Evolutionary conservation across 2,888 invertebrate genomes (phyloP).

Genomic region (Eueremaeus valkanovi): DNA sequence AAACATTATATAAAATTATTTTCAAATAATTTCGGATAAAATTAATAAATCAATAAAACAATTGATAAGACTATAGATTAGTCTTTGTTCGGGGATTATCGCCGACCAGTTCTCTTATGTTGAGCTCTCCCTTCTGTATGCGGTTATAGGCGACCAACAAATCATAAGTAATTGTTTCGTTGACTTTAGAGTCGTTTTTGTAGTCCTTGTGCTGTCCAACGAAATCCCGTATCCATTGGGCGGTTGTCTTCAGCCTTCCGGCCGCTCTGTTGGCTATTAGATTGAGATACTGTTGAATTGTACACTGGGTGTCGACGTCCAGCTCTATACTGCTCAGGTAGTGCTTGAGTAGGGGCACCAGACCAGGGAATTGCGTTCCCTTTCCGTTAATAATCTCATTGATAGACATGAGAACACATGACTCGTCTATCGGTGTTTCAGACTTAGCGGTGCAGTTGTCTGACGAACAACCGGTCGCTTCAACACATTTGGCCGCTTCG

Average conservation of each 20-base stretch:
- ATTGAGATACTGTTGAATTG: conserved; percentile 90
- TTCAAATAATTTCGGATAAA: not conserved
- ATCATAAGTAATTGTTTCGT: conserved; percentile 85
- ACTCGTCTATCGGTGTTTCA: conserved; percentile 23
- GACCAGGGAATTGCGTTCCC: conserved; percentile 83
- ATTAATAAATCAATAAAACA: too few species aligned
- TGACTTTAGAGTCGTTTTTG: conserved; percentile 80
- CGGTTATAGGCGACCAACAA: conserved; percentile 57
- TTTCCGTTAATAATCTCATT: conserved; percentile 97
- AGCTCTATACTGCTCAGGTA: conserved; percentile 93
- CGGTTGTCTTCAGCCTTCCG: conserved; percentile 73
- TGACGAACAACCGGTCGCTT: conserved; percentile 46
- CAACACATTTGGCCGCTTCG: conserved; percentile 52
- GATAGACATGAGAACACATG: conserved; percentile 66
- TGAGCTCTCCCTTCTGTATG: conserved; percentile 42
- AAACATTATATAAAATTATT: not conserved
- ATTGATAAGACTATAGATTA: not conserved
- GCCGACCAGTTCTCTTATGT: not conserved
- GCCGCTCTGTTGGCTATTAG: conserved; percentile 66
- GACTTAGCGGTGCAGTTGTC: not conserved
- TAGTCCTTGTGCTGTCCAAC: conserved; percentile 82
- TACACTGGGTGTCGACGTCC: conserved; percentile 96
- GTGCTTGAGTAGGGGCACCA: conserved; percentile 87
- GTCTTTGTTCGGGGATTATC: conserved; percentile 31
- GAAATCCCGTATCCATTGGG: conserved; percentile 88